A percentile compares a stretch with the other conserved stretches of the same genome.
Conservation (phyloP, 2,797 vertebrate genomes). For the Myotis myotis region DNA sequence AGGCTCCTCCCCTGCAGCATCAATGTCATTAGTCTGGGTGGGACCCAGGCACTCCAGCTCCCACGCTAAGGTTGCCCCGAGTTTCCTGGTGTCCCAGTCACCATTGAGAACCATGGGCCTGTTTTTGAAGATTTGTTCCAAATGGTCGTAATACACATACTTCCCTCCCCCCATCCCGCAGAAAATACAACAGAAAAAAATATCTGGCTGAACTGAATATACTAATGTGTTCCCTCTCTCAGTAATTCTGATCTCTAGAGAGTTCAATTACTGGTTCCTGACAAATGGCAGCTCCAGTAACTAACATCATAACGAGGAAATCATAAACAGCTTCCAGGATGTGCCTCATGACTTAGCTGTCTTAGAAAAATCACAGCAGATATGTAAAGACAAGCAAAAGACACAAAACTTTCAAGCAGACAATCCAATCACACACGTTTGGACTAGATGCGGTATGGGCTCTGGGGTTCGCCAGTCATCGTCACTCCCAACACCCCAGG, state of each 20-base stretch:
- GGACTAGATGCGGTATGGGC: neutral
- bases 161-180: too few species aligned
- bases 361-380: slow-evolving; percentile 40
- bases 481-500: too few species aligned
- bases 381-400: neutral
- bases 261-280: slow-evolving; percentile 57
- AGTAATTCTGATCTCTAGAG: slow-evolving; percentile 55
- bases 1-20: neutral
- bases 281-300: slow-evolving; percentile 28
- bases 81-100: neutral
- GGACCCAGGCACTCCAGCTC: neutral
- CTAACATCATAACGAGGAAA: slow-evolving; percentile 52
- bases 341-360: slow-evolving; percentile 31
- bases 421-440: neutral
- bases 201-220: slow-evolving; percentile 3
- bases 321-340: slow-evolving; percentile 44
- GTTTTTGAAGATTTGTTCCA: slow-evolving; percentile 26
- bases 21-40: neutral
- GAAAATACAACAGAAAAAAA: slow-evolving; percentile 42
- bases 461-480: neutral
- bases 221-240: neutral
- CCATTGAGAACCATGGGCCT: neutral
- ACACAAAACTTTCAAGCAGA: neutral
- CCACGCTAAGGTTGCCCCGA: neutral
- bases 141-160: neutral